Conservation (phyloP, 2,797 vertebrate species). For the Paedocypris micromegethes region DNA sequence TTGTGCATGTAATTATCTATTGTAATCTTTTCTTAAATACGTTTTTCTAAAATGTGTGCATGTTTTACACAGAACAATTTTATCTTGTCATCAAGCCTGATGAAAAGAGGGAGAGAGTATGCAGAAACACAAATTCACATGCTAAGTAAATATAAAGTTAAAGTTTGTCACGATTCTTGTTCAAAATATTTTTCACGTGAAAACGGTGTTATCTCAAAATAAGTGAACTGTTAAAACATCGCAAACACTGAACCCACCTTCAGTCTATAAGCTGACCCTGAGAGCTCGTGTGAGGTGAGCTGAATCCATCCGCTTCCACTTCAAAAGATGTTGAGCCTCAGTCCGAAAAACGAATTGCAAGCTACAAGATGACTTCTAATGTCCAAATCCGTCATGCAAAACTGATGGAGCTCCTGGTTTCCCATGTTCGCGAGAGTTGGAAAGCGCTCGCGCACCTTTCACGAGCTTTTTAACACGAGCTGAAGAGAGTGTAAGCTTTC, state of each 20-base stretch:
- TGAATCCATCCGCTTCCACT: conserved; percentile 20
- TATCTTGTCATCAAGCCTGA: too few relatives aligned
- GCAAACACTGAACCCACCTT: conserved; percentile 12
- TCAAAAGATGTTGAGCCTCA: conserved; percentile 5
- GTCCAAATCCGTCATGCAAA: not conserved
- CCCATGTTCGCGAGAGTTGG: conserved; percentile 2
- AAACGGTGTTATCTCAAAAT: not conserved
- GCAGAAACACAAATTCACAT: not conserved
- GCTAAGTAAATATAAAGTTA: too few relatives aligned
- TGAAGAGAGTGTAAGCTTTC: conserved; percentile 18
- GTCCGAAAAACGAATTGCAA: conserved; percentile 9
- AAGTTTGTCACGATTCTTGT: too few relatives aligned
- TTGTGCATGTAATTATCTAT: not conserved
- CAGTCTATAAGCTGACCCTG: conserved; percentile 18
- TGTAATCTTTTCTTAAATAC: not conserved
- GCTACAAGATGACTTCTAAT: not conserved
- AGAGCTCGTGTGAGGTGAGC: conserved; percentile 5
- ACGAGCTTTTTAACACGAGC: conserved; percentile 30
- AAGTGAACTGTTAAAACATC: not conserved
- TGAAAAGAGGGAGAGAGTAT: not conserved
- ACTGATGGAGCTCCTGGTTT: conserved; percentile 1
- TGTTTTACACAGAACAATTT: too few relatives aligned
- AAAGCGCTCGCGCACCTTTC: conserved; percentile 27
- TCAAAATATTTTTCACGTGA: not conserved
- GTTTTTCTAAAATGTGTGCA: too few relatives aligned